Evolutionary conservation across 2,797 vertebrate species (phyloP), one percentile per base, ranked within the genome.

Genomic region (Pseudochaenichthys georgianus): DNA sequence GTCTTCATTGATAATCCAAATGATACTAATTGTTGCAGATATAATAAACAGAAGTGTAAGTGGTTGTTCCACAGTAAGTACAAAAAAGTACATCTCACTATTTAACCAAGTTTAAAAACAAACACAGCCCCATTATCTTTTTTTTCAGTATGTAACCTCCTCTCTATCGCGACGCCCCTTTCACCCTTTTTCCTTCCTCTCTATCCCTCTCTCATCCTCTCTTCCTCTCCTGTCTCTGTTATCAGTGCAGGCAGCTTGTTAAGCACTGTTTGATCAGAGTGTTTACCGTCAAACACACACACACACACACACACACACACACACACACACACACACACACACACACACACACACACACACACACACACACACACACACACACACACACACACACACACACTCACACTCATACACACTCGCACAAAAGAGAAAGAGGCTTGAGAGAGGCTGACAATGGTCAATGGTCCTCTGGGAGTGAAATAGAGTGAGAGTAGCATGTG

Each of bases 221-320:
- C 70, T 86, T 87, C 80, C 84, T 87, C 87, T 81, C 66, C 75
- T 83, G 83, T 74, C 86, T 79, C 86, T 89, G 92, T 95, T 95
- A 96, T 95, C 94, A 94, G 93, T 88, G 92, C 87, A 86, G 92
- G 91, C 95, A 95, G 95, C 93, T 94, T 95, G 93, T 93, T 94
- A 94, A 90, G 92, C 91, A 87, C 90, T 96, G 95, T 95, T 95
- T 96, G 93, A 95, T 94, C 95, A 94, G 91, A 93, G 88, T 95
- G 93, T 96, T 95, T 94, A 95, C 92, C 60, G 80, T 93, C 91
- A 91, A 86, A 89, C 86, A 86, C 91, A 84, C 89, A 70, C 78
- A 70, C 75, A 82, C 70, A 71, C 65, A 62, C 75, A 64, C 71
- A 70, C 75, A 85, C 70, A 72, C 64, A 64, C 79, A 70, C 74